Evolutionary conservation across 2,888 invertebrate species (phyloP).

Genomic region (Arrhopalites spinosus): DNA sequence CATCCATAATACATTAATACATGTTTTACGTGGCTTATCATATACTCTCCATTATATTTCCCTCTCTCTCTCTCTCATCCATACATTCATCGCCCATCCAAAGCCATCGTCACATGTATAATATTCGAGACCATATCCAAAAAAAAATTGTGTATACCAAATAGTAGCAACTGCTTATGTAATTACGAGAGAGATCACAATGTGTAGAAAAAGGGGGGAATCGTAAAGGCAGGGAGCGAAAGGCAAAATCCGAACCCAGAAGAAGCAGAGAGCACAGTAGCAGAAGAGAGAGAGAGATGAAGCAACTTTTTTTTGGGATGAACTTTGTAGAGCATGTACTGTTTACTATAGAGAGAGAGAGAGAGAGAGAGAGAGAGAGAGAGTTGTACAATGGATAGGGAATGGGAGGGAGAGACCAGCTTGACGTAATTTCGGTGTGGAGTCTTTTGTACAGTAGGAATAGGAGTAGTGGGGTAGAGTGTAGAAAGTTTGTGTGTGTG

Average conservation of each 20-base stretch:
- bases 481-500: too few species aligned
- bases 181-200: background rate
- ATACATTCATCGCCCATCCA: conserved; percentile 13
- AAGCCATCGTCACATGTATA: conserved; percentile 9
- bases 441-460: too few species aligned
- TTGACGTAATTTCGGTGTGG: too few species aligned
- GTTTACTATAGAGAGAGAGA: background rate
- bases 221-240: too few species aligned
- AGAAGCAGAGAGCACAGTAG: conserved; percentile 4
- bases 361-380: background rate
- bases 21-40: background rate
- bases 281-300: background rate
- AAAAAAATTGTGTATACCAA: background rate
- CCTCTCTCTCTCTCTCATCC: conserved; percentile 19
- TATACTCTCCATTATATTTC: background rate
- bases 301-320: conserved; percentile 22
- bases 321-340: conserved; percentile 8
- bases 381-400: too few species aligned
- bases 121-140: background rate
- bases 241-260: background rate
- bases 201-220: background rate
- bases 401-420: too few species aligned
- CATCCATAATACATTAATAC: background rate
- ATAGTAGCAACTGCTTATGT: background rate
- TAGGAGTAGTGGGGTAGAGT: too few species aligned